phyloP scores from a whole-genome alignment of 2,113 vertebrate species.

The Anas platyrhynchos region DNA sequence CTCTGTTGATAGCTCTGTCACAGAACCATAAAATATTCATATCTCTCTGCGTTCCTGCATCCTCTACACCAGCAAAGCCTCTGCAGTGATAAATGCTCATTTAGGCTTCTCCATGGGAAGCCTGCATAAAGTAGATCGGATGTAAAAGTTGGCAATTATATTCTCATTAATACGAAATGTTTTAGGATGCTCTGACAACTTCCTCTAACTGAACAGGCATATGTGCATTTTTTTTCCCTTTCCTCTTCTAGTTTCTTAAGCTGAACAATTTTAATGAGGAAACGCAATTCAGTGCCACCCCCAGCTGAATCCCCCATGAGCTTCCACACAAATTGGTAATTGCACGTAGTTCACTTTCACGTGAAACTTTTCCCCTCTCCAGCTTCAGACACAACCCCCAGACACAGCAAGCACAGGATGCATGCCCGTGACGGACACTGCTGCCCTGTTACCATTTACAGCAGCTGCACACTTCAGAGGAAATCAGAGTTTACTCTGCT shows the following conservation, averaged over 20 bases:
- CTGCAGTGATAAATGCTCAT: background rate
- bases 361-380: background rate
- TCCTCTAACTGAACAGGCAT: background rate
- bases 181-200: background rate
- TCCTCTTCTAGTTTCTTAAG: background rate
- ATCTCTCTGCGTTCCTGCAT: background rate
- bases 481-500: background rate
- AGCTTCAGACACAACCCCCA: background rate
- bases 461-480: background rate
- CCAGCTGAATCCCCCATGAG: background rate
- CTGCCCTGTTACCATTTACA: background rate
- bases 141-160: background rate
- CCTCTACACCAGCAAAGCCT: background rate
- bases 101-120: background rate
- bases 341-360: background rate
- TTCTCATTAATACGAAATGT: background rate
- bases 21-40: background rate
- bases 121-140: background rate
- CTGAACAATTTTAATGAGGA: background rate
- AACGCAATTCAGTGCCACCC: background rate
- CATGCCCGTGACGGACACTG: background rate
- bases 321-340: constrained; percentile 12
- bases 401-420: background rate
- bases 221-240: background rate
- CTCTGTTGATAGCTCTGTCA: background rate